Evolutionary conservation across 2,797 vertebrate genomes (phyloP).

Genomic region (Melanotaenia parkinsoni): DNA sequence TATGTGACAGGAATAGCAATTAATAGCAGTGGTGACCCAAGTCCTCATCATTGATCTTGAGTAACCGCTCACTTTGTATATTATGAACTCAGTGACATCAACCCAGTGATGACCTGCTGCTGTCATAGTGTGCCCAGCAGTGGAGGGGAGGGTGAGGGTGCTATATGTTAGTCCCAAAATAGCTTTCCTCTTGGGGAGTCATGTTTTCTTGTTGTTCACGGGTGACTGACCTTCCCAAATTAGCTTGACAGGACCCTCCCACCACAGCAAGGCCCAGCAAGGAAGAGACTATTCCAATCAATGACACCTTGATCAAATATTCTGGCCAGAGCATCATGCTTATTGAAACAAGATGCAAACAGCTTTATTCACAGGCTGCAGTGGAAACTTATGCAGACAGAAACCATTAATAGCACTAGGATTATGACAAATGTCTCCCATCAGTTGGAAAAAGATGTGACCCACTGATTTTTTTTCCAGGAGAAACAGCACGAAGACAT

Average conservation of each 20-base stretch:
- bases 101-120: slow-evolving; percentile 37
- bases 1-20: slow-evolving; percentile 38
- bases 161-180: slow-evolving; percentile 57
- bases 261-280: slow-evolving; percentile 43
- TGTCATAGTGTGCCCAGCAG: slow-evolving; percentile 27
- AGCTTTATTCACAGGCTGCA: slow-evolving; percentile 25
- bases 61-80: slow-evolving; percentile 38
- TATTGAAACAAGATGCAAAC: slow-evolving; percentile 38
- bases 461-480: slow-evolving; percentile 42
- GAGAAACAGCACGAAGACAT: slow-evolving; percentile 39
- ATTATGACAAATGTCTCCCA: slow-evolving; percentile 51
- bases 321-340: slow-evolving; percentile 41
- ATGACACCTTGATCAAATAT: slow-evolving; percentile 74
- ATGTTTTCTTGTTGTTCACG: slow-evolving; percentile 64
- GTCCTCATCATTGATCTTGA: slow-evolving; percentile 58
- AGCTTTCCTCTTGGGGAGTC: slow-evolving; percentile 63
- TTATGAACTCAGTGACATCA: slow-evolving; percentile 41
- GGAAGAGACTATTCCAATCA: slow-evolving; percentile 42
- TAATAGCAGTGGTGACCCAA: slow-evolving; percentile 31
- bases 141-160: neutral
- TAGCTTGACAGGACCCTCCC: slow-evolving; percentile 67
- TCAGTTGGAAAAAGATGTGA: slow-evolving; percentile 52
- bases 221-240: slow-evolving; percentile 75
- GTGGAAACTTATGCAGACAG: slow-evolving; percentile 54
- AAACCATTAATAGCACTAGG: slow-evolving; percentile 43